Conservation (phyloP, 37 sponge, comb jelly and placozoan genomes). For the Halisarca cf. caerulea region DNA sequence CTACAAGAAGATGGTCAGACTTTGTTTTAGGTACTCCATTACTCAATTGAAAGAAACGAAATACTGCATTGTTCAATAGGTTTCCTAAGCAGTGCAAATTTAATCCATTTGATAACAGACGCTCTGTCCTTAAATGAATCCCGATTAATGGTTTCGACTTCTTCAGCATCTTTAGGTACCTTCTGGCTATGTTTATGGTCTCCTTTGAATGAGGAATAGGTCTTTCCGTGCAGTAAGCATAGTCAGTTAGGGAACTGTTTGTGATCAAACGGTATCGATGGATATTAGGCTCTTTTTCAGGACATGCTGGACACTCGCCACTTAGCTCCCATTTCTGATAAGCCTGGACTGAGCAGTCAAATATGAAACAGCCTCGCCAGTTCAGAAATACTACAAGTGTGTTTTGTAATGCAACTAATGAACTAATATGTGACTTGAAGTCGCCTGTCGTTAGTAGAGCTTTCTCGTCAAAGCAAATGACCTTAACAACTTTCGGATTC, state of each 20-base stretch:
- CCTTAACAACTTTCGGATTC: neutral
- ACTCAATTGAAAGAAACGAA: no score
- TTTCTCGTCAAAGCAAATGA: slow-evolving; percentile 11
- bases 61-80: no score
- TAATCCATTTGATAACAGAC: neutral
- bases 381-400: neutral
- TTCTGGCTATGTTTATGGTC: neutral
- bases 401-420: no score
- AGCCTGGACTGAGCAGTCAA: neutral
- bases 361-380: slow-evolving; percentile 21
- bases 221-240: neutral
- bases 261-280: neutral
- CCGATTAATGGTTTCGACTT: neutral
- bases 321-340: neutral
- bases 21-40: no score
- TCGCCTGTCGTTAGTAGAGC: neutral
- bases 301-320: neutral
- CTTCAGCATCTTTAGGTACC: neutral
- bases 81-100: no score
- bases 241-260: neutral
- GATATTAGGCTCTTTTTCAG: neutral
- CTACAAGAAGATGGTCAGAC: no score
- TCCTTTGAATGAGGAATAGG: neutral
- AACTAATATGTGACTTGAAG: no score
- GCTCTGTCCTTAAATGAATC: slow-evolving; percentile 47